Evolutionary conservation across 2,888 invertebrate genomes (phyloP), one percentile per base, ranked within the genome.

Genomic region (Aricia artaxerxes): DNA sequence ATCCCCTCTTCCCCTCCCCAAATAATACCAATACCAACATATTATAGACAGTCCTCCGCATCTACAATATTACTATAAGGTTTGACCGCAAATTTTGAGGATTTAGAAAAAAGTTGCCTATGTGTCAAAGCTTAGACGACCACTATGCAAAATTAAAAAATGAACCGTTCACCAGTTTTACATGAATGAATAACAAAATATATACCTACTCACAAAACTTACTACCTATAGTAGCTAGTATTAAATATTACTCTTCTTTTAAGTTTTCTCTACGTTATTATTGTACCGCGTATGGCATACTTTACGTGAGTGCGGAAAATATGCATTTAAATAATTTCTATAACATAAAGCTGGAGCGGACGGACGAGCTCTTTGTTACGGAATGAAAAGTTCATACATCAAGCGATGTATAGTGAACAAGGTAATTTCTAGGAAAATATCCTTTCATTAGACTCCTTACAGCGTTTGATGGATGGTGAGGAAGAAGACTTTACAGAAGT

Each of bases 371-470:
- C 75, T 75, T 75, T 49, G 75, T 75, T 75, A 49, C 5, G n/a
- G 24, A 24, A n/a, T 44, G 73, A 75, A 24, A 40, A 73, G 73
- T 44, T 40, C 75, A 75, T 44, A 75, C 31, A 75, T 75, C 49
- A 76, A 13, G 31, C 53, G 5, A 76, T 44, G 24, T 49, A 75
- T 13, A 24, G 31, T 16, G 76, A 57, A 57, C 69, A 69, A 69
- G 69, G 69, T 69, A 69, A 69, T 69, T 64, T 64, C 64, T 64
- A 64, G 69, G 69, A 35, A 64, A 44, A 75, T 4, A 75, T 53
- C 53, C 49, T 53, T 75, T 75, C 90, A 92, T 92, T 92, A 92
- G 88, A 90, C 91, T 92, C 92, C 89, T 89, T 90, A 90, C 90
- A 92, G 92, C 64, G 9, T 61, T 61, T 64, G 64, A 64, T 64